phyloP scores from a whole-genome alignment of 2,888 invertebrate genomes.

The Holacanthella duospinosa region DNA sequence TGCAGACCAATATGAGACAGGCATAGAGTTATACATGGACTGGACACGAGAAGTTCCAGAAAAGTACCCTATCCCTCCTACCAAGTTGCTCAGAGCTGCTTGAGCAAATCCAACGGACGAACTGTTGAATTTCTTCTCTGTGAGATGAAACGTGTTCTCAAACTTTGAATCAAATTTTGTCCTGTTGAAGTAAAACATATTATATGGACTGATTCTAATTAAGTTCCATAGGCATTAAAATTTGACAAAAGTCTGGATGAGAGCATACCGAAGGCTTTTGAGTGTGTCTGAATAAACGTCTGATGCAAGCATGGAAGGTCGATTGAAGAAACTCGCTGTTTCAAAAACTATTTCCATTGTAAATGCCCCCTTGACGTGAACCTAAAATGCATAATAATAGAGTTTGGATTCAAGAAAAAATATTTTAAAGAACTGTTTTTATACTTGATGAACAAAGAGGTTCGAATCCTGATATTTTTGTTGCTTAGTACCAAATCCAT shows the following conservation, averaged over 20 bases:
- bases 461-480: constrained; percentile 40
- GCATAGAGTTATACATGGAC: constrained; percentile 64
- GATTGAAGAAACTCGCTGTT: constrained; percentile 55
- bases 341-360: constrained; percentile 73
- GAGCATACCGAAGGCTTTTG: constrained; percentile 38
- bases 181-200: constrained; percentile 43
- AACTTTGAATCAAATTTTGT: constrained; percentile 64
- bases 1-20: constrained; percentile 89
- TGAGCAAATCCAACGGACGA: constrained; percentile 65
- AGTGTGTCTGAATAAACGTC: constrained; percentile 57
- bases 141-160: constrained; percentile 64
- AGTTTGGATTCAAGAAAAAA: no score
- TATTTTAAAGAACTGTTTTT: background rate
- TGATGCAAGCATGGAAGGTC: constrained; percentile 50
- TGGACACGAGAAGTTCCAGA: constrained; percentile 81
- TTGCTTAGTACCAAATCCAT: constrained; percentile 24
- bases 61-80: constrained; percentile 95
- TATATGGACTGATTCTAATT: background rate
- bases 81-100: constrained; percentile 80
- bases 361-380: constrained; percentile 67
- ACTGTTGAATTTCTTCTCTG: constrained; percentile 53
- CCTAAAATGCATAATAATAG: constrained; percentile 32
- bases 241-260: background rate
- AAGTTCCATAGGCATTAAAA: background rate
- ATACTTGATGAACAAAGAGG: constrained; percentile 41